phyloP scores from a whole-genome alignment of 2,888 invertebrate genomes.

The Drosophila formosana region DNA sequence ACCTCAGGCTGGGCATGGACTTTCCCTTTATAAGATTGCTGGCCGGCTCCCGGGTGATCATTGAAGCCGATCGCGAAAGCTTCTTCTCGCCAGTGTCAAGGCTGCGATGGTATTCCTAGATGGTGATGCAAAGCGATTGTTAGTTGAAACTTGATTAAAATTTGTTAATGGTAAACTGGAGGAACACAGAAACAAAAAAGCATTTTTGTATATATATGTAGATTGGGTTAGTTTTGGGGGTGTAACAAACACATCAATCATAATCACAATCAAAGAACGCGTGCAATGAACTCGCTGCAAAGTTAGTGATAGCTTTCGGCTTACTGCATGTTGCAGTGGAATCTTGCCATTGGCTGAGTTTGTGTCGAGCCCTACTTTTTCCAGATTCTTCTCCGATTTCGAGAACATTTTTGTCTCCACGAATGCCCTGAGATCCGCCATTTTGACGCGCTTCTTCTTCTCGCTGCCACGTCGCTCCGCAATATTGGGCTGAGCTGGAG shows the following conservation, averaged over 20 bases:
- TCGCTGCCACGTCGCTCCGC: constrained; percentile 90
- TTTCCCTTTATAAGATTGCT: constrained; percentile 95
- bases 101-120: constrained; percentile 92
- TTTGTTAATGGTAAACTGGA: constrained; percentile 35
- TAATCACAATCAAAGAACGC: constrained; percentile 38
- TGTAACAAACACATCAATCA: constrained; percentile 24
- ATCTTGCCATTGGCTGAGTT: constrained; percentile 86
- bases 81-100: constrained; percentile 92
- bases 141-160: neutral
- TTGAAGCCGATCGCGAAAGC: constrained; percentile 90
- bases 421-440: constrained; percentile 95
- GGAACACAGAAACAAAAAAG: constrained; percentile 15
- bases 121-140: neutral
- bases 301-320: constrained; percentile 61
- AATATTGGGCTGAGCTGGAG: constrained; percentile 60
- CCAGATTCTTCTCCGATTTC: constrained; percentile 95
- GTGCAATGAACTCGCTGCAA: constrained; percentile 38
- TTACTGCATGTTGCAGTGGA: constrained; percentile 89
- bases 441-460: constrained; percentile 95
- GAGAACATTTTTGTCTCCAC: constrained; percentile 96
- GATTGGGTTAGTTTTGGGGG: constrained; percentile 6
- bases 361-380: constrained; percentile 92
- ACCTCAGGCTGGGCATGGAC: constrained; percentile 98
- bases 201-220: neutral
- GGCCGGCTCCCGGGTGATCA: constrained; percentile 88